Percentiles rank a stretch among this genome's conserved stretches.
phyloP scores from a whole-genome alignment of 2,113 vertebrate species.

The Pelvicachromis taeniatus region DNA sequence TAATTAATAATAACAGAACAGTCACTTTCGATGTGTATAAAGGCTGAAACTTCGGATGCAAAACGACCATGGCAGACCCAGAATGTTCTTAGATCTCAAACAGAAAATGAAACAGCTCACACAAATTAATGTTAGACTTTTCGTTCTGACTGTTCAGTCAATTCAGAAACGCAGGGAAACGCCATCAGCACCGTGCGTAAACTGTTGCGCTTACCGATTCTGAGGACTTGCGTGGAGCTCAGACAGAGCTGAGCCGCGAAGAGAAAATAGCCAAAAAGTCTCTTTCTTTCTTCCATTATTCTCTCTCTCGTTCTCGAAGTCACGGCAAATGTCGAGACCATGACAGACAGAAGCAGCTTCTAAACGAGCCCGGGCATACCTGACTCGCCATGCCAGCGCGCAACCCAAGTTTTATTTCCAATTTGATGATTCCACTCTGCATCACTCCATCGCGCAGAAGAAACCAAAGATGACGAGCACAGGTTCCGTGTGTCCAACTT shows the following conservation, averaged over 20 bases:
- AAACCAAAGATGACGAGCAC: too few species aligned
- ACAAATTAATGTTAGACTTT: neutral
- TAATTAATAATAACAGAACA: neutral
- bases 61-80: neutral
- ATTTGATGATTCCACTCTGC: neutral
- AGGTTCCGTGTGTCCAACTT: neutral
- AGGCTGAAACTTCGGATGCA: neutral
- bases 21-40: neutral
- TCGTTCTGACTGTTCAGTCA: neutral
- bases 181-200: conserved; percentile 12
- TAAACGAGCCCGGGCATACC: conserved; percentile 26
- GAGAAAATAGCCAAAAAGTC: conserved; percentile 70
- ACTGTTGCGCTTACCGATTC: conserved; percentile 84
- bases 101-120: neutral
- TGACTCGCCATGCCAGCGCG: conserved; percentile 27
- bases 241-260: conserved; percentile 66
- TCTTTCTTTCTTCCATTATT: conserved; percentile 67
- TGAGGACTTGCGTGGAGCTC: conserved; percentile 83
- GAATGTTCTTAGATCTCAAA: neutral
- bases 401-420: conserved; percentile 23
- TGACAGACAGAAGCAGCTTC: conserved; percentile 37
- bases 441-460: neutral
- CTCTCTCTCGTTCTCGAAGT: conserved; percentile 19
- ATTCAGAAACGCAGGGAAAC: neutral
- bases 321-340: conserved; percentile 54